Evolutionary conservation across 2,797 vertebrate species (phyloP).

Genomic region (Toxotes lorentzi): DNA sequence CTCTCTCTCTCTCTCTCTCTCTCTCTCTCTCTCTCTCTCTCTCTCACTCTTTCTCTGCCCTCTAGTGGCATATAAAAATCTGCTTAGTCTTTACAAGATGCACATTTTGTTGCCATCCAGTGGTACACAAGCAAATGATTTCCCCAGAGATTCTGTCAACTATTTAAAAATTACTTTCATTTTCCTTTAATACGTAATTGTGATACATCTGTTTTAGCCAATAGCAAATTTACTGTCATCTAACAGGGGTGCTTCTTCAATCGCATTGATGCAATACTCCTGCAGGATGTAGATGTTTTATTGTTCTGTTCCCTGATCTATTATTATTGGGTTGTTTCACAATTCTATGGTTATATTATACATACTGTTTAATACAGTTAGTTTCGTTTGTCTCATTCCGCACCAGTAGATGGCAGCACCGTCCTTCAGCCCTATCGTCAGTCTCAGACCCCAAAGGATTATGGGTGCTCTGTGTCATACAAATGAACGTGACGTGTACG

Average conservation of each 20-base stretch:
- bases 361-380: neutral
- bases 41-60: conserved; percentile 3
- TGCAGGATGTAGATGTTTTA: too few relatives aligned
- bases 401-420: conserved; percentile 48
- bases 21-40: too few relatives aligned
- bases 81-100: neutral
- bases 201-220: neutral
- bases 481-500: conserved; percentile 38
- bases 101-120: conserved; percentile 53
- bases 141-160: neutral
- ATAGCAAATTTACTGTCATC: neutral
- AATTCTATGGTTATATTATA: neutral
- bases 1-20: too few relatives aligned
- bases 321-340: neutral
- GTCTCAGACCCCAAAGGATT: conserved; percentile 35
- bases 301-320: too few relatives aligned
- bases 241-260: neutral
- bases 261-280: too few relatives aligned
- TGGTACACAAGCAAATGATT: neutral
- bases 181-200: neutral
- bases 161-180: conserved; percentile 22
- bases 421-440: accelerated
- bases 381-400: conserved; percentile 21
- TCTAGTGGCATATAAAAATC: conserved; percentile 13
- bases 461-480: conserved; percentile 45